Evolutionary conservation across 1,140 invertebrate species (phyloP), one percentile per base, ranked within the genome.

Genomic region (Drosophila seguyi): DNA sequence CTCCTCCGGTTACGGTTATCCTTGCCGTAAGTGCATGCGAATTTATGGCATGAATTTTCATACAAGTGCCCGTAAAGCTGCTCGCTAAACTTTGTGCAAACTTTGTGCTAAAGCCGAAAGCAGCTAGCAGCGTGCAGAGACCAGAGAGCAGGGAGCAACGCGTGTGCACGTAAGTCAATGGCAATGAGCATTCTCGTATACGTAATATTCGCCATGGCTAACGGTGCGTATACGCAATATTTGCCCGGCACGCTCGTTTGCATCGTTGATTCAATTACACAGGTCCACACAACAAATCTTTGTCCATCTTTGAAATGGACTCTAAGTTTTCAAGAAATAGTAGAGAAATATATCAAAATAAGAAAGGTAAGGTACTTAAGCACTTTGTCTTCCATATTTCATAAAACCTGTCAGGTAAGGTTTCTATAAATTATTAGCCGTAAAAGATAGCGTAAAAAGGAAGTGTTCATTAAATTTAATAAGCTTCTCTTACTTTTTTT

Each of bases 41-140:
- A 83, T 83, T 88, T 87, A 87, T 88, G 84, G 75, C 84, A 79
- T 79, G 79, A 79, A 79, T 86, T 87, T 82, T 79, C 58, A 75
- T 82, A 61, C 62, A 86, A 86, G 83, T 87, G 69, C 79, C 61
- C 68, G 69, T 79, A 84, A 84, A 84, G 81, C 81, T 80, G 81
- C 65, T 76, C 11, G 69, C 59, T 62, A 68, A 85, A 81, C 63
- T 73, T 85, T 80, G 45, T 47, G 63, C 58, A 68, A 86, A 86
- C 65, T 67, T 86, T 67, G 41, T 66, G 72, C 59, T 44, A 67
- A 58, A 71, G 77, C 57, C 73, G 18, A 78, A 55, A 65, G 56
- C 2, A 47, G 39, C 44, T 47, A 29, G 25, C 25, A 50, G 5
- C 14, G 22, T 16, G 11, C 6, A 53, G 25, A 27, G 44, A 25